phyloP scores from a whole-genome alignment of 53 echinoderm and acorn worm genomes.

The Arbacia lixula region DNA sequence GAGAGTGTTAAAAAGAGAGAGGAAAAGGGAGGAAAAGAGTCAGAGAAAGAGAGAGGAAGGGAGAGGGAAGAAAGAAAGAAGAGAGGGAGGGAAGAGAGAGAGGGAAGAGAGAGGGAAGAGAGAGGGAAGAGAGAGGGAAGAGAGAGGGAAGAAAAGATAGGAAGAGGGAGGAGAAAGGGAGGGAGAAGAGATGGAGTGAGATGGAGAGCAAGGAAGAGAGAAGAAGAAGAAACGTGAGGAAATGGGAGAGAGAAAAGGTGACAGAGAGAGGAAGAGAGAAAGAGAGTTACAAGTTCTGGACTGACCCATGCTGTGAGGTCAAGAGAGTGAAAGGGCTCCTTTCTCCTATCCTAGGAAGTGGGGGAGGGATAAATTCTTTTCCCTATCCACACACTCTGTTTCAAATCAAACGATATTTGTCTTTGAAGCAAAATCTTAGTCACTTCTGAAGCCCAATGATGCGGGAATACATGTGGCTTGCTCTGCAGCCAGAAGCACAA shows the following conservation, averaged over 20 bases:
- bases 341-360: too few species aligned
- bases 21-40: conserved; percentile 11
- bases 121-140: not conserved
- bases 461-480: too few species aligned
- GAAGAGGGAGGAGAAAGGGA: not conserved
- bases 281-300: not conserved
- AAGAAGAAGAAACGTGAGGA: not conserved
- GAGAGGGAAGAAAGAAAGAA: not conserved
- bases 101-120: not conserved
- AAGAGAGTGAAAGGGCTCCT: conserved; percentile 33
- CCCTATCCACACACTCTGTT: too few species aligned
- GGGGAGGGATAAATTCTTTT: too few species aligned
- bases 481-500: too few species aligned
- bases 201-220: not conserved
- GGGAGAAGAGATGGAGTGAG: not conserved
- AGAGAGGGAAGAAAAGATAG: not conserved
- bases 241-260: not conserved
- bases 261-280: not conserved
- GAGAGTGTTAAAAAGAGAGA: not conserved
- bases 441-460: too few species aligned
- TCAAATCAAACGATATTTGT: too few species aligned
- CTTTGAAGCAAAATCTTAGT: too few species aligned
- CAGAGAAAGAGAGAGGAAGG: not conserved
- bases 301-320: conserved; percentile 43
- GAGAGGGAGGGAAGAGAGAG: not conserved